Evolutionary conservation across 2,113 vertebrate genomes (phyloP).

Genomic region (Lepisosteus osseus): DNA sequence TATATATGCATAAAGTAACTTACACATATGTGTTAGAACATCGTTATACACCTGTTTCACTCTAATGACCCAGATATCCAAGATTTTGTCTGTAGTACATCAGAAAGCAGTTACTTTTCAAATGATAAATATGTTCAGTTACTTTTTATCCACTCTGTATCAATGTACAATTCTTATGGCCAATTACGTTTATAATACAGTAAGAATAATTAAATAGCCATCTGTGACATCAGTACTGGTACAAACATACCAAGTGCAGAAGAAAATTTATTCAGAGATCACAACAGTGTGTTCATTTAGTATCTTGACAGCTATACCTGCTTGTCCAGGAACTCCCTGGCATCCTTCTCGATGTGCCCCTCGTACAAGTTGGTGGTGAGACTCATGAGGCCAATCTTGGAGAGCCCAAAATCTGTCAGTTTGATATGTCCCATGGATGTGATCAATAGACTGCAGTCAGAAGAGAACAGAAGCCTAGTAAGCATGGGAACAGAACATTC

Average conservation of each 20-base stretch:
- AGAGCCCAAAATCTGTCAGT: slow-evolving; percentile 94
- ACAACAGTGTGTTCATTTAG: no score
- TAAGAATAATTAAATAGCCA: no score
- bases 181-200: no score
- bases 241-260: background rate
- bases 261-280: background rate
- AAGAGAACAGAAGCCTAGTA: slow-evolving; percentile 3
- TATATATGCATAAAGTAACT: no score
- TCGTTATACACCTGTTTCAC: no score
- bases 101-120: no score
- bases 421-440: slow-evolving; percentile 97
- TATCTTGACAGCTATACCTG: slow-evolving; percentile 65
- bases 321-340: slow-evolving; percentile 93
- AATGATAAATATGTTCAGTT: no score
- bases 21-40: no score
- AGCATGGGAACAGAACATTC: background rate
- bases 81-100: no score
- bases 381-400: slow-evolving; percentile 97
- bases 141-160: no score
- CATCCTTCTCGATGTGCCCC: slow-evolving; percentile 95
- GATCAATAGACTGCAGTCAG: slow-evolving; percentile 83
- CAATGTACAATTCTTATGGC: no score
- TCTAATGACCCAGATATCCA: no score
- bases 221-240: background rate
- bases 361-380: slow-evolving; percentile 95